Evolutionary conservation across 2,113 vertebrate species (phyloP), one percentile per base, ranked within the genome.

Genomic region (Dasypus novemcinctus): DNA sequence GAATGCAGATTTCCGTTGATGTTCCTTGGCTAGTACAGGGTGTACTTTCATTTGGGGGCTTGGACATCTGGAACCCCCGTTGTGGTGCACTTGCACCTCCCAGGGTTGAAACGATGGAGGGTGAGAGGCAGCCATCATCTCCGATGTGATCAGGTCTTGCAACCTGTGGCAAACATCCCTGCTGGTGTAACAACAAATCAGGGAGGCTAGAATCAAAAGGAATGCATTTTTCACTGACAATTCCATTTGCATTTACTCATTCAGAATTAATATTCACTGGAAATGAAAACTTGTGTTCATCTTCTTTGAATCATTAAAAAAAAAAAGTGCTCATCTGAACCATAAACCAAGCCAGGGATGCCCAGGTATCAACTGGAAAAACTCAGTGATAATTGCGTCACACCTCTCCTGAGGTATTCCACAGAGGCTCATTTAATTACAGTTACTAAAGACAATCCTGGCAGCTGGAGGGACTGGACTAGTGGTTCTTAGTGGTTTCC

Each of bases 1-100:
- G 94, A 87, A 69, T 66, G 72, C 31, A 74, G 66, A 82, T 92
- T 86, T 91, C 71, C 87, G 94, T 57, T 52, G 76, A 80, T 90
- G 91, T 96, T 94, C 95, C 96, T 88, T 95, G 66, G 93, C 91
- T 89, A n/a, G 93, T 61, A 98, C 95, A 95, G 97, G 96, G 52
- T 7, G 96, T 98, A 64, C 96, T 97, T 94, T 96, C 49, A 75
- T 5, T 43, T 41, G 69, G 41, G 7, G 25, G 38, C 13, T 14
- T 87, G 74, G 63, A 18, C 52, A 43, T 96, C 93, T 96, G 90
- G 95, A 96, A 82, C 75, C 68, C 87, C 87, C 41, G 94, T 90
- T n/a, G 43, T 41, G 74, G 72, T 80, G 49, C 3, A 0, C 12
- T 27, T 85, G 68, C 87, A 94, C 95, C 80, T 91, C 38, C 66